Conservation (phyloP, 2,797 vertebrate genomes). For the Scolopax bukidnonensis region DNA sequence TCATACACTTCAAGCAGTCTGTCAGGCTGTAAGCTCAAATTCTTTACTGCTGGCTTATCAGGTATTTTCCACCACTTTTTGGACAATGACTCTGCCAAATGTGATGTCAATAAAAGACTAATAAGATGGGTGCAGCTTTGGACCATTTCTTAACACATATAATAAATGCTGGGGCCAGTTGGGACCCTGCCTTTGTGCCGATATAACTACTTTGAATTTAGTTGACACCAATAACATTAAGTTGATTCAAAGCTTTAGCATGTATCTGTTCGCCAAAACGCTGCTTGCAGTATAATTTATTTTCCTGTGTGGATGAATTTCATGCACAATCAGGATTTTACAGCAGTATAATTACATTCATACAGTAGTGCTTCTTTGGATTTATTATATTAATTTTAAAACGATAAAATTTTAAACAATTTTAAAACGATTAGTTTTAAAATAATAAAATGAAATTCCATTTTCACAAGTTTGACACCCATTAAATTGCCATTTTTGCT, state of each 20-base stretch:
- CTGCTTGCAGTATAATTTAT: background rate
- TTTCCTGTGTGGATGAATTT: background rate
- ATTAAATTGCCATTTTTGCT: background rate
- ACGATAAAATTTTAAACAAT: no score
- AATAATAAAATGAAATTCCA: conserved; percentile 9
- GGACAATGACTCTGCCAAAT: background rate
- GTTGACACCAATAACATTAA: background rate
- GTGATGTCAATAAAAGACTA: background rate
- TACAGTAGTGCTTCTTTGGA: background rate
- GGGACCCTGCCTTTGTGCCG: background rate
- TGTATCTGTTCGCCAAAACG: background rate
- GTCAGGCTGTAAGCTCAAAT: background rate
- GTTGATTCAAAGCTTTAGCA: background rate
- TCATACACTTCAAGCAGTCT: background rate
- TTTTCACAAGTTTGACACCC: background rate
- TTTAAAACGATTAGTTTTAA: no score
- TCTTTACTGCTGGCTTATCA: background rate
- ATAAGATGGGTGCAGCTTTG: background rate
- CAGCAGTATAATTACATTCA: background rate
- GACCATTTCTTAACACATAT: background rate
- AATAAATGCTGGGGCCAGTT: background rate
- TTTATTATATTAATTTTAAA: background rate
- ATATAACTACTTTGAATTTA: background rate
- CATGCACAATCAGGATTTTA: background rate
- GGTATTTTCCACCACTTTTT: background rate